Conservation (phyloP, 2,888 invertebrate genomes). For the Calephelis perditalis region DNA sequence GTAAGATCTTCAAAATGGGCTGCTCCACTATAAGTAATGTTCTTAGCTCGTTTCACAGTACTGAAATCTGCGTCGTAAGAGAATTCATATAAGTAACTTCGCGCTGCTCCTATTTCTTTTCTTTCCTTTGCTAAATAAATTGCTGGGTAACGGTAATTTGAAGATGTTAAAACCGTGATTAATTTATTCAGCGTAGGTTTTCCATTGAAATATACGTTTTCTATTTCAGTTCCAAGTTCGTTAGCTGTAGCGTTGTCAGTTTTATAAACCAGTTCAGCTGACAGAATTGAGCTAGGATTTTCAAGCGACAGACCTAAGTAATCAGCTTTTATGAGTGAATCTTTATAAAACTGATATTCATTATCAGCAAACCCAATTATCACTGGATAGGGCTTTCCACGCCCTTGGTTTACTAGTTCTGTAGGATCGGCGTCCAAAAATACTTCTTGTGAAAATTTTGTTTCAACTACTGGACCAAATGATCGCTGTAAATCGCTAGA, state of each 20-base stretch:
- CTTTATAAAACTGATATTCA: no score
- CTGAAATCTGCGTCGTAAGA: constrained; percentile 68
- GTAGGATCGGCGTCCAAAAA: no score
- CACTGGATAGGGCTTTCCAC: no score
- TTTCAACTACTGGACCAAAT: constrained; percentile 58
- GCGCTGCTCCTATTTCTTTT: constrained; percentile 41
- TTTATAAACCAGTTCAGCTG: constrained; percentile 40
- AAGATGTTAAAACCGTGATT: constrained; percentile 45
- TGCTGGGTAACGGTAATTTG: constrained; percentile 50
- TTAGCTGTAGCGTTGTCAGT: constrained; percentile 31
- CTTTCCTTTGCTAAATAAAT: constrained; percentile 43
- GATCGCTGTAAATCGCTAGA: constrained; percentile 35
- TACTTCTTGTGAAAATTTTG: constrained; percentile 41
- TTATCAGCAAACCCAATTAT: no score
- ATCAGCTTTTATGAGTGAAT: constrained; percentile 20
- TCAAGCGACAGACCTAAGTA: constrained; percentile 38
- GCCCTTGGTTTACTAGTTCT: no score
- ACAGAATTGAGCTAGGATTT: constrained; percentile 39
- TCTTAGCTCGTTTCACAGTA: constrained; percentile 54
- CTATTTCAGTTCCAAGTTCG: constrained; percentile 36
- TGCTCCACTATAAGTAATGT: constrained; percentile 62
- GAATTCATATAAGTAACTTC: constrained; percentile 74
- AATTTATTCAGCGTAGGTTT: constrained; percentile 43
- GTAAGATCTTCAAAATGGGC: constrained; percentile 79
- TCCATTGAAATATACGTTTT: constrained; percentile 44